Evolutionary conservation across 2,113 vertebrate species (phyloP), one percentile per base, ranked within the genome.

Genomic region (Anhinga anhinga): DNA sequence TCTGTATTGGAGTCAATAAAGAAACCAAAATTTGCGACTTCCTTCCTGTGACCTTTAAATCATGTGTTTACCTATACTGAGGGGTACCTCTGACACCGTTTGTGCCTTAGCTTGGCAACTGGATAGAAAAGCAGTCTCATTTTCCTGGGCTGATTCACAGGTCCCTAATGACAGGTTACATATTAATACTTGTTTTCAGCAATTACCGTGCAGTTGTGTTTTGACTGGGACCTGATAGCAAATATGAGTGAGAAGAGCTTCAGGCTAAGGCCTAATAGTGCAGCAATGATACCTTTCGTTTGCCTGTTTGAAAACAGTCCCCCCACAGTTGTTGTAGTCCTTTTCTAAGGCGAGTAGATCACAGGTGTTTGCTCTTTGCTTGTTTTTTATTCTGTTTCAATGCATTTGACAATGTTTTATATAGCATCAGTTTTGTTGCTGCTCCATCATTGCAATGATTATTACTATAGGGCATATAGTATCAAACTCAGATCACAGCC

Each of bases 151-250:
- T 93, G 83, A 94, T 85, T 91, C 77, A 65, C 71, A 55, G 52
- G 70, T 80, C 61, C n/a, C 61, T 85, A 61, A 79, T 93, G 84
- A 55, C 66, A 86, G 74, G 74, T 91, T 96, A n/a, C 27, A 13
- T 49, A 42, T 61, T 90, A 94, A 88, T 91, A 77, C 74, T 89
- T 90, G 47, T 83, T 94, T 88, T 88, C 76, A 86, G 67, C 67
- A 88, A n/a, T 85, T 86, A 73, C 11, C 20, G 4, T 44, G 81
- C 36, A 65, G 32, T 90, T 80, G 56, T 80, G 71, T 66, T 96
- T 94, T 93, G 84, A 22, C 45, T 85, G 47, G 49, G 36, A 69
- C n/a, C 52, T 82, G 69, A 47, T 22, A 77, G 55, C 56, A 74
- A 78, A 70, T 4, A 4, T 23, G 32, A 49, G 21, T 85, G 40